These are phyloP conservation scores for Chaetophractus vellerosus DNA, from an alignment of 2,797 vertebrate genomes.

Conservation along the genomic window DNA sequence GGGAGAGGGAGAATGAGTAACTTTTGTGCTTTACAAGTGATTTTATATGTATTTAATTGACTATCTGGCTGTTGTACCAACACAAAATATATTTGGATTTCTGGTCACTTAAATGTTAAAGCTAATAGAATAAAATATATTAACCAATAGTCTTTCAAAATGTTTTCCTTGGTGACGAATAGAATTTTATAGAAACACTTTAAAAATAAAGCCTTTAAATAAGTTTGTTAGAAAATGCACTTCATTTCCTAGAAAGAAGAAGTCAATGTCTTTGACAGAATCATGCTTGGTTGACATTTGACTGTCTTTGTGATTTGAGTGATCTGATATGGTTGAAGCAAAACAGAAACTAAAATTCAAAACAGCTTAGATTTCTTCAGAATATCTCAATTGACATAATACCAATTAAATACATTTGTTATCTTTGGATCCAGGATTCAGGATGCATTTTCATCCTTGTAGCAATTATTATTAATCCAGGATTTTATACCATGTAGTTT, in stretches of 20 bases:
- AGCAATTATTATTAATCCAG: neutral
- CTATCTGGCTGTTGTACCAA: constrained; percentile 53
- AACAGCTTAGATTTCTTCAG: neutral
- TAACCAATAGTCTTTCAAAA: neutral
- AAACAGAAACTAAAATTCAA: neutral
- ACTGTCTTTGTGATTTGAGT: neutral
- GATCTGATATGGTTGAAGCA: neutral
- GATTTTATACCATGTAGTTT: neutral
- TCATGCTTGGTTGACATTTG: neutral
- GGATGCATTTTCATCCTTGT: constrained; percentile 69
- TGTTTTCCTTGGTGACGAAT: neutral
- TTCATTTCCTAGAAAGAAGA: constrained; percentile 33
- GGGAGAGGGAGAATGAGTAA: neutral
- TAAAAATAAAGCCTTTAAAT: neutral
- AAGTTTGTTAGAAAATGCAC: neutral
- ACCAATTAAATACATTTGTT: constrained; percentile 49
- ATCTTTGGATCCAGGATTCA: neutral
- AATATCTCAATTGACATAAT: constrained; percentile 36
- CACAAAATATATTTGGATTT: constrained; percentile 69
- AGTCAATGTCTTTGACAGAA: neutral
- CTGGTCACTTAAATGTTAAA: constrained; percentile 64
- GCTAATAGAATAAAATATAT: constrained; percentile 22
- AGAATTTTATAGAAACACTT: neutral
- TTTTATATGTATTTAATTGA: constrained; percentile 70
- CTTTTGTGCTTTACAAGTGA: constrained; percentile 60